Base-by-base conservation (phyloP, 2,797 vertebrate species). In the Notoglanidium macrostoma region DNA sequence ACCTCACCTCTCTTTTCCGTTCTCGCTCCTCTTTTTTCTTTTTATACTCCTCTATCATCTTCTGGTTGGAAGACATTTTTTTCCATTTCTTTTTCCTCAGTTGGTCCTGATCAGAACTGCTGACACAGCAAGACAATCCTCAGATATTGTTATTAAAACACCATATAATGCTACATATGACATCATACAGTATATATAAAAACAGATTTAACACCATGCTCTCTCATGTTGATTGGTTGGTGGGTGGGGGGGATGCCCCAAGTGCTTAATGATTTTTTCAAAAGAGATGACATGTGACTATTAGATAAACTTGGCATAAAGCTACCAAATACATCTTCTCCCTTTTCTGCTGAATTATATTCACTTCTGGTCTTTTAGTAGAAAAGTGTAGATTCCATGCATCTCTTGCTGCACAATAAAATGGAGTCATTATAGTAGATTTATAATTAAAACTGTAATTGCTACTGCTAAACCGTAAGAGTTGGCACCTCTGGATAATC, bases 11-110 rank as follows among this genome's bases (percentile, higher is more conserved):
- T 95, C 95, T 97, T 92, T 97, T 99, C 80, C 91, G 93, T 90
- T 89, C 94, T 87, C 84, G 95, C 26, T 97, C 95, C 85, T 95
- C 96, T 90, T 89, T 93, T 85, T 96, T 80, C 85, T 59, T 94
- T 91, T 98, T 96, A 93, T 96, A 99, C 14, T 98, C 97, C 91
- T 98, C 97, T 90, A 96, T 96, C 11, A 97, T 96, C 92, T 96
- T 98, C 91, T 98, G 97, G 92, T 96, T 97, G 11, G 96, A 97
- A 0, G 97, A 97, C 93, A 97, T 97, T 91, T 94, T 97, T 87
- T 92, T 95, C 88, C 91, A 89, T 88, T 95, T 97, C 40, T 94
- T 96, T 89, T 90, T 94, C 32, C 81, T 88, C 21, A 35, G 35
- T 32, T 61, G n/a, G 82, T 54, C 3, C 88, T 89, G 85, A 19